Conservation (phyloP, 2,113 vertebrate genomes). For the Panthera tigris region DNA sequence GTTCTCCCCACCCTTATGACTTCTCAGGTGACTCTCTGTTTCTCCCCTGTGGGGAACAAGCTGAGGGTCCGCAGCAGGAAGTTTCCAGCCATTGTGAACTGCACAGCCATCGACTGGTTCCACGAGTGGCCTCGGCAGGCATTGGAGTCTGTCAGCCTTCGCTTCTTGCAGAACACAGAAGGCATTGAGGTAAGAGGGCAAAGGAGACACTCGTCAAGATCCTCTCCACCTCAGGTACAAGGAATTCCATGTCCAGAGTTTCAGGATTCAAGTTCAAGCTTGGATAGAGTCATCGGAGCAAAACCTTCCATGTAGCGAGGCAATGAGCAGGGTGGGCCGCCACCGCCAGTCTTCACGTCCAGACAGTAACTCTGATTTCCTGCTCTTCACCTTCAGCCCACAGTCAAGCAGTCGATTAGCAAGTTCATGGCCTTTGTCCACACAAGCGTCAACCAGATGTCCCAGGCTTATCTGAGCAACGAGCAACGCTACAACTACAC, state of each 20-base stretch:
- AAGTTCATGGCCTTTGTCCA: conserved; percentile 98
- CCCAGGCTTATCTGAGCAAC: conserved; percentile 89
- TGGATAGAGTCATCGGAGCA: neutral
- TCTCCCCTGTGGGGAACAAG: conserved; percentile 93
- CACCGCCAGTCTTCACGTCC: accelerated
- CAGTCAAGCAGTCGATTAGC: conserved; percentile 92
- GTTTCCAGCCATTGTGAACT: conserved; percentile 94
- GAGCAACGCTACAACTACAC: conserved; percentile 96
- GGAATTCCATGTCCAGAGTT: neutral
- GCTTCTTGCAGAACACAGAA: conserved; percentile 90
- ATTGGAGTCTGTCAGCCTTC: conserved; percentile 94
- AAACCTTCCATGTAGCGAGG: neutral
- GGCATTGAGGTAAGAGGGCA: conserved; percentile 88
- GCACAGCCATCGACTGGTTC: conserved; percentile 93
- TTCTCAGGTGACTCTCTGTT: conserved; percentile 92
- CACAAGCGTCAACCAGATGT: conserved; percentile 91
- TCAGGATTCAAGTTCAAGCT: neutral
- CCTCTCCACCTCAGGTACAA: neutral
- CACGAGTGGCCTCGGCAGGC: conserved; percentile 95
- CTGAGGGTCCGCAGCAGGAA: conserved; percentile 91
- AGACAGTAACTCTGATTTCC: neutral
- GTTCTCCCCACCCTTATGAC: neutral
- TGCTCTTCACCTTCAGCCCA: conserved; percentile 80
- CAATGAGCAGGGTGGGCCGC: neutral
- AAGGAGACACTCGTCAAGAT: neutral